A percentile compares a stretch with the other conserved stretches of the same genome.
phyloP scores from a whole-genome alignment of 2,888 invertebrate species.

The Scaptodrosophila latifasciaeformis region DNA sequence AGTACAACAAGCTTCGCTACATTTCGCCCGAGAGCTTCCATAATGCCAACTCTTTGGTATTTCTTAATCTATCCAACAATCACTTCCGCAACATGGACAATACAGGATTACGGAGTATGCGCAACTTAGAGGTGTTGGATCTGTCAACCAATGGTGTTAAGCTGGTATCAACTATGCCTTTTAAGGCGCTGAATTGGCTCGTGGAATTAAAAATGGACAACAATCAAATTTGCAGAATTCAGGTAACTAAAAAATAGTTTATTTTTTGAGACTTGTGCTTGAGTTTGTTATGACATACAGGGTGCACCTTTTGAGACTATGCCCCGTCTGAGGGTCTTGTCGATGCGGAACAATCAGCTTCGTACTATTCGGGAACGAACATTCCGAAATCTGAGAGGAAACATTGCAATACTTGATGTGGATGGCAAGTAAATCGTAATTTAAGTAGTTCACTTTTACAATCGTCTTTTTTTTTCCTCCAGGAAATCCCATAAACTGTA shows the following conservation, averaged over 20 bases:
- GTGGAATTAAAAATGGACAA: conserved; percentile 90
- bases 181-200: conserved; percentile 87
- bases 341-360: conserved; percentile 85
- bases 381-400: conserved; percentile 85
- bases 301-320: conserved; percentile 89
- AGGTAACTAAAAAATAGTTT: conserved; percentile 66
- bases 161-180: conserved; percentile 81
- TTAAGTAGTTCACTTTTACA: neutral
- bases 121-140: conserved; percentile 89
- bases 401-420: conserved; percentile 88
- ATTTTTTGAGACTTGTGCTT: neutral
- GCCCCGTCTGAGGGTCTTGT: conserved; percentile 88
- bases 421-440: conserved; percentile 78
- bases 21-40: conserved; percentile 86
- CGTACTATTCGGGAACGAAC: conserved; percentile 83
- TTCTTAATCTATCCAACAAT: conserved; percentile 89
- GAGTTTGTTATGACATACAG: conserved; percentile 39
- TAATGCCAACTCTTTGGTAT: conserved; percentile 85
- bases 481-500: conserved; percentile 90
- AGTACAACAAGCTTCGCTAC: conserved; percentile 85
- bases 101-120: conserved; percentile 83
- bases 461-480: conserved; percentile 32
- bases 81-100: conserved; percentile 84
- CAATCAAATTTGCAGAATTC: conserved; percentile 87
- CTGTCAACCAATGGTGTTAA: conserved; percentile 86